Evolutionary conservation across 2,888 invertebrate species (phyloP).

Genomic region (Harmothoe impar): DNA sequence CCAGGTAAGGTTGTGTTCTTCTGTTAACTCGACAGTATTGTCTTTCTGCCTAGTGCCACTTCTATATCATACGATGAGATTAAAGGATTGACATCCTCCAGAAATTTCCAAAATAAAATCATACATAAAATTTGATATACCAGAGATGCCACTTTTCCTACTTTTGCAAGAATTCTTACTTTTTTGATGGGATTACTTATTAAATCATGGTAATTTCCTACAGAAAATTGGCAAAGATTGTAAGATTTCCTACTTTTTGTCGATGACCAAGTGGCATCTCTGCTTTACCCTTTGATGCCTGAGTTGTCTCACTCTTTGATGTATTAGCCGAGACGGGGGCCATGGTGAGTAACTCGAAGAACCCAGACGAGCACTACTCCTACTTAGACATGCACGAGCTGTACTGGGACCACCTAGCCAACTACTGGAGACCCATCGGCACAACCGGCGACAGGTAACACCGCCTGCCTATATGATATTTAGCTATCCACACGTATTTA

Average conservation of each 20-base stretch:
- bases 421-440: slow-evolving; percentile 79
- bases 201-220: not conserved
- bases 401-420: slow-evolving; percentile 74
- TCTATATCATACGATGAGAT: not conserved
- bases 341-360: slow-evolving; percentile 77
- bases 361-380: slow-evolving; percentile 78
- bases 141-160: no score
- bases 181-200: no score
- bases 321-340: slow-evolving; percentile 78
- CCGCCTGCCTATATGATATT: no score
- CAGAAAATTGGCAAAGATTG: no score
- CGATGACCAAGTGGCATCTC: no score
- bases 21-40: not conserved
- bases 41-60: not conserved
- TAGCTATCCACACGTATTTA: no score
- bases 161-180: no score
- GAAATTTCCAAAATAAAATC: not conserved
- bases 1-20: slow-evolving; percentile 74
- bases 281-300: not conserved
- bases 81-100: not conserved
- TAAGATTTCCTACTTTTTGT: no score
- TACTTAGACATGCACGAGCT: slow-evolving; percentile 79
- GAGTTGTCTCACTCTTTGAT: not conserved
- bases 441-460: slow-evolving; percentile 80
- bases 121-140: no score